Evolutionary conservation across 2,797 vertebrate genomes (phyloP).

Genomic region (Acrocephalus scirpaceus): DNA sequence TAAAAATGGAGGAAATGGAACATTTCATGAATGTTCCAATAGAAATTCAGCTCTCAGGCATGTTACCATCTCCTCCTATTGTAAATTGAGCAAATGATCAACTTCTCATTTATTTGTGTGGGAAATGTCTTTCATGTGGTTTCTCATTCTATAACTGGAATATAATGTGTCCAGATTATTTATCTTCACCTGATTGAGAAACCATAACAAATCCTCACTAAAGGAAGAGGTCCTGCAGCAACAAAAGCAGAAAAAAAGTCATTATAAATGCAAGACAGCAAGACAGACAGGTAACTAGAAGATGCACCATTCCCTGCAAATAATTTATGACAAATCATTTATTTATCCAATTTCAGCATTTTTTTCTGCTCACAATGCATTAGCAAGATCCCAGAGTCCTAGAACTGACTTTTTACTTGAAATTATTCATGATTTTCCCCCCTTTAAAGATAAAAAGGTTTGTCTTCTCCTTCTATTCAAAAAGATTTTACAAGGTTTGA

Average conservation of each 20-base stretch:
- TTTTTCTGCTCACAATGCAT: slow-evolving; percentile 6
- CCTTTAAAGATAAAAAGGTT: slow-evolving; percentile 32
- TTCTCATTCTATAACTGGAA: slow-evolving; percentile 11
- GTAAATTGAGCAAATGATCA: not conserved
- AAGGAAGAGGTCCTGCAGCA: not conserved
- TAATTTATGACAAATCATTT: slow-evolving; percentile 68
- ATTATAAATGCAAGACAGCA: slow-evolving; percentile 47
- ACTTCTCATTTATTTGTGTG: not conserved
- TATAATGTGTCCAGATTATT: not conserved
- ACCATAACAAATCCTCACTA: not conserved
- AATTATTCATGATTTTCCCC: slow-evolving; percentile 55
- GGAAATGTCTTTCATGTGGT: not conserved
- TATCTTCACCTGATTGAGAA: slow-evolving; percentile 10
- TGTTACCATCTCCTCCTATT: not conserved
- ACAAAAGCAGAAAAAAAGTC: slow-evolving; percentile 5
- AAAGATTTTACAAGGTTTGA: not conserved
- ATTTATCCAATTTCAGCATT: slow-evolving; percentile 56
- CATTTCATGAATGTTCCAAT: not conserved
- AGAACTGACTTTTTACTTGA: slow-evolving; percentile 22
- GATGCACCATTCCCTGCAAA: slow-evolving; percentile 38
- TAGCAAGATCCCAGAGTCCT: not conserved
- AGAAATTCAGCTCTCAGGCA: not conserved
- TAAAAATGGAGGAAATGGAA: not conserved
- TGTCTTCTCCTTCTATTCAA: not conserved
- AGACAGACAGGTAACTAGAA: slow-evolving; percentile 31